These are phyloP conservation scores for Nilaparvata lugens DNA, from an alignment of 1,140 invertebrate genomes.

Conservation along the genomic window DNA sequence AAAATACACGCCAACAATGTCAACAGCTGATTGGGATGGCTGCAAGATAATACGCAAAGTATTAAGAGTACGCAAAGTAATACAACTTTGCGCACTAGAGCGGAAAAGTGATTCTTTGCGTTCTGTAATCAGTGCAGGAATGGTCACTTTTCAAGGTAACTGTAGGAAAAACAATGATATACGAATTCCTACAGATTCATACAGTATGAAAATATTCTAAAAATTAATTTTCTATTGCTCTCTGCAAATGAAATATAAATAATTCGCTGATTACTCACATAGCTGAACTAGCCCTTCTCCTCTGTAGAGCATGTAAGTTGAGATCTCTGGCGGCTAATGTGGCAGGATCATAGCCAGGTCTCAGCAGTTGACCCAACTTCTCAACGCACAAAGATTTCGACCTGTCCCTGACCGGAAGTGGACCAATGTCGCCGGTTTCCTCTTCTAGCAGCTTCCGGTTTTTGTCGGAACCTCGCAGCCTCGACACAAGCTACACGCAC, in stretches of 20 bases:
- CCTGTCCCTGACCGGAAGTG: constrained; percentile 20
- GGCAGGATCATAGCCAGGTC: constrained; percentile 23
- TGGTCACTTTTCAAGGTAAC: too few relatives aligned
- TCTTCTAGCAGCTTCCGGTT: constrained; percentile 6
- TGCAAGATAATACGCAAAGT: too few relatives aligned
- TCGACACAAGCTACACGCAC: constrained; percentile 14
- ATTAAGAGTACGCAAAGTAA: too few relatives aligned
- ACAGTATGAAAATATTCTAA: too few relatives aligned
- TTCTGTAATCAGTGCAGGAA: too few relatives aligned
- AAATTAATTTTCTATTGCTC: too few relatives aligned
- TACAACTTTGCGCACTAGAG: too few relatives aligned
- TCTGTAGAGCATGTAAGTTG: constrained; percentile 20
- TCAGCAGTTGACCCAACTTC: constrained; percentile 18
- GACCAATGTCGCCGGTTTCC: not conserved
- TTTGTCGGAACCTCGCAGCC: constrained; percentile 11
- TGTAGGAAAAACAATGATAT: too few relatives aligned
- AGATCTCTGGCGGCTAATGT: constrained; percentile 21
- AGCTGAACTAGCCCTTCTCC: constrained; percentile 25
- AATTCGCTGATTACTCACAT: constrained; percentile 19
- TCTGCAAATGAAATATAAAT: not conserved
- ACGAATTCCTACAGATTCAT: too few relatives aligned
- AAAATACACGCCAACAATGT: too few relatives aligned
- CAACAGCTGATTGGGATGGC: too few relatives aligned
- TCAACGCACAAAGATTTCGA: constrained; percentile 27
- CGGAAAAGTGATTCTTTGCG: too few relatives aligned